Evolutionary conservation across 2,113 vertebrate species (phyloP).

Genomic region (Pyxicephalus adspersus): DNA sequence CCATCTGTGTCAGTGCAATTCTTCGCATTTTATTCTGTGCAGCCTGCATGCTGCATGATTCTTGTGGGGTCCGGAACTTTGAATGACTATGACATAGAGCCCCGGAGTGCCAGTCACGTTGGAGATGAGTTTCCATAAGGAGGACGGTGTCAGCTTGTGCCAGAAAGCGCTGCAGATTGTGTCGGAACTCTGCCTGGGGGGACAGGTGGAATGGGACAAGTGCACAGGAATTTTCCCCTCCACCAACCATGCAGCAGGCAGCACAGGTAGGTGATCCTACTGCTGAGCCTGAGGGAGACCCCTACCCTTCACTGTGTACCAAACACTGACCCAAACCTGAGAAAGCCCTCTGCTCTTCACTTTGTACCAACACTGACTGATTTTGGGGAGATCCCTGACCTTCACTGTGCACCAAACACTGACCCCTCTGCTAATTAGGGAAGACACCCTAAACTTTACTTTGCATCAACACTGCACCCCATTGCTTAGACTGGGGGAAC

Average conservation of each 20-base stretch:
- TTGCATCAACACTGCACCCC: too few relatives aligned
- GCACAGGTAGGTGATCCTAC: conserved; percentile 79
- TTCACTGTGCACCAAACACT: too few relatives aligned
- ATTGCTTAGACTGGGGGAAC: too few relatives aligned
- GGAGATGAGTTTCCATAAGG: conserved; percentile 82
- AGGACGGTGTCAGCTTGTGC: conserved; percentile 89
- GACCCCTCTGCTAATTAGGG: too few relatives aligned
- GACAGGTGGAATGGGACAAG: conserved; percentile 89
- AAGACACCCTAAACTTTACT: too few relatives aligned
- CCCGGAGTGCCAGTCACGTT: not conserved
- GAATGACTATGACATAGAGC: conserved; percentile 12
- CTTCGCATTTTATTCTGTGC: too few relatives aligned
- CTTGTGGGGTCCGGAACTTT: not conserved
- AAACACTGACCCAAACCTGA: too few relatives aligned
- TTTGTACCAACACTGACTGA: too few relatives aligned
- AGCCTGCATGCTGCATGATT: not conserved
- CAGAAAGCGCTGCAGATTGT: conserved; percentile 93
- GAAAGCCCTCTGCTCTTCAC: too few relatives aligned
- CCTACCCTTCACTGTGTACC: too few relatives aligned
- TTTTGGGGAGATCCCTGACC: too few relatives aligned
- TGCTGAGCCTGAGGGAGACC: too few relatives aligned
- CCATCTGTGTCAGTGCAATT: not conserved
- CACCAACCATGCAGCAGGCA: conserved; percentile 80
- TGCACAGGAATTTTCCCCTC: conserved; percentile 90
- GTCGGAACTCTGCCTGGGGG: conserved; percentile 90